These are phyloP conservation scores for Carassius auratus DNA, from an alignment of 2,113 vertebrate species.

Conservation along the genomic window DNA sequence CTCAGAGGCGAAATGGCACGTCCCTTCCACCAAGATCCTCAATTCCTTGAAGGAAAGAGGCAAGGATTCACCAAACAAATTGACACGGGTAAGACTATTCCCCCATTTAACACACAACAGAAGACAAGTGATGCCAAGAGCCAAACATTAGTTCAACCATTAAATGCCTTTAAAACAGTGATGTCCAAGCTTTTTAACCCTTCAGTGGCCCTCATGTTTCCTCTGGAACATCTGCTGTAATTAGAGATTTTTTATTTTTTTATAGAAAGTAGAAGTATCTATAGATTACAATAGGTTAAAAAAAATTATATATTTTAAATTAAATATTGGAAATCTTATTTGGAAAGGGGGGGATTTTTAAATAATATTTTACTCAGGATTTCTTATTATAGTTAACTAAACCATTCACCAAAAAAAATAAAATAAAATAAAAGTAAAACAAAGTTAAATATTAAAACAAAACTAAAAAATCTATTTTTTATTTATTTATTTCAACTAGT, in stretches of 20 bases:
- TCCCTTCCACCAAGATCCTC: slow-evolving; percentile 87
- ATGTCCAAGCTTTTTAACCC: neutral
- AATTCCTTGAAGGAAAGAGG: slow-evolving; percentile 89
- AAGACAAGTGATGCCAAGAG: neutral
- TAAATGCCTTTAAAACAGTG: neutral
- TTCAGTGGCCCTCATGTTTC: neutral
- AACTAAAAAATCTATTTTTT: too few relatives aligned
- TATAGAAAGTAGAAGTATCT: neutral
- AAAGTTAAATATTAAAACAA: too few relatives aligned
- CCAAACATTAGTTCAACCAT: neutral
- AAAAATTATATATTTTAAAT: neutral
- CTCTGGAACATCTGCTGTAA: neutral
- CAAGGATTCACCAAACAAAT: slow-evolving; percentile 90
- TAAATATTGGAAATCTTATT: neutral
- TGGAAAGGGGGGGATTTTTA: too few relatives aligned
- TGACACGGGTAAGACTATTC: slow-evolving; percentile 84
- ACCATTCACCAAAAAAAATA: neutral
- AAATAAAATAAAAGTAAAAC: too few relatives aligned
- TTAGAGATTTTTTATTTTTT: neutral
- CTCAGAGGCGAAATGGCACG: slow-evolving; percentile 91
- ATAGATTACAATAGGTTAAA: neutral
- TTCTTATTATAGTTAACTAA: too few relatives aligned
- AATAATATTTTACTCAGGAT: neutral
- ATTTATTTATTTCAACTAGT: too few relatives aligned
- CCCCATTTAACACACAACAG: neutral